Conservation (phyloP, 2,113 vertebrate genomes). For the Neotoma lepida region DNA sequence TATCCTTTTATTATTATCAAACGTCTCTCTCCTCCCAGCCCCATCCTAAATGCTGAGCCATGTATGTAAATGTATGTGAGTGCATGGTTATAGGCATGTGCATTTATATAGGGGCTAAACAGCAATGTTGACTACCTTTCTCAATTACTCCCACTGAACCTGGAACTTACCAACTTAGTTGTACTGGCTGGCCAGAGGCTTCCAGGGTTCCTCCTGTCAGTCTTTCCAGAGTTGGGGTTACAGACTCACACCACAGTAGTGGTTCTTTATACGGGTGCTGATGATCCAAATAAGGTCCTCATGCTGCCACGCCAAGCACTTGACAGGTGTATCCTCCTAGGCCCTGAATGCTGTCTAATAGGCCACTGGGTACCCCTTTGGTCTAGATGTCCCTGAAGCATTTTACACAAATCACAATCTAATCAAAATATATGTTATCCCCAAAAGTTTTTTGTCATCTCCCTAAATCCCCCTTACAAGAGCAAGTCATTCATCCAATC, state of each 20-base stretch:
- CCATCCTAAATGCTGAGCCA: neutral
- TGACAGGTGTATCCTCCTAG: neutral
- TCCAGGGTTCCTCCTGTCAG: neutral
- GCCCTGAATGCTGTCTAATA: neutral
- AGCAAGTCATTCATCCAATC: neutral
- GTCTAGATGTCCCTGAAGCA: neutral
- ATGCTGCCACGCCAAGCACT: neutral
- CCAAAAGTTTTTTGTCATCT: neutral
- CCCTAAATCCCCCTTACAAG: neutral
- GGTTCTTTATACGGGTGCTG: neutral
- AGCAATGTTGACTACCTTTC: neutral
- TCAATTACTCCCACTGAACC: neutral
- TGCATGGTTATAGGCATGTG: no score
- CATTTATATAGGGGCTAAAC: no score
- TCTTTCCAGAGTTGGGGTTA: neutral
- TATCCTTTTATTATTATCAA: neutral
- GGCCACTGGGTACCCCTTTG: neutral
- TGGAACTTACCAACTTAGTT: neutral
- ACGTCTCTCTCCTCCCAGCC: neutral
- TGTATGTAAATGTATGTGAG: no score
- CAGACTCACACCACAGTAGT: neutral
- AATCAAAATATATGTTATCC: neutral
- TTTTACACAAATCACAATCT: neutral
- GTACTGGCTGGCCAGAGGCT: no score
- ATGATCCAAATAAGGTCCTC: neutral